Evolutionary conservation across 2,888 invertebrate species (phyloP).

Genomic region (Diarsia rubi): DNA sequence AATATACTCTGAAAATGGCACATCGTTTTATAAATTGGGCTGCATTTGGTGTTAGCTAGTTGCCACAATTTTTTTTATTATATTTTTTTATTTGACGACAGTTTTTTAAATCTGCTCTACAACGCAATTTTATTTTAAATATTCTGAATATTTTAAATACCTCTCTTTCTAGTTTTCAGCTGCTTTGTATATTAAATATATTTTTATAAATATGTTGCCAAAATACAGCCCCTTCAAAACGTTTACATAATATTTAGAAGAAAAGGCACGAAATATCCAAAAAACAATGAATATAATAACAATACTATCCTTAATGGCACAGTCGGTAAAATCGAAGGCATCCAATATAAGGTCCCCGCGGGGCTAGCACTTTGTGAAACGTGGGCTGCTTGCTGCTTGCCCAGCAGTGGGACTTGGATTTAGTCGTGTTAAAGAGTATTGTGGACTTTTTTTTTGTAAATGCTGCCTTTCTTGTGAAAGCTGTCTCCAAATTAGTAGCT

Average conservation of each 20-base stretch:
- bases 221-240: conserved; percentile 50
- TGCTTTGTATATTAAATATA: not conserved
- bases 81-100: not conserved
- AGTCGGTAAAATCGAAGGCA: conserved; percentile 70
- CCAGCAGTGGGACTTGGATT: conserved; percentile 46
- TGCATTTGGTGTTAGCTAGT: conserved; percentile 44
- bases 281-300: conserved; percentile 55
- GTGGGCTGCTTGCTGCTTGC: conserved; percentile 44
- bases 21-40: conserved; percentile 55
- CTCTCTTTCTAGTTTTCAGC: not conserved
- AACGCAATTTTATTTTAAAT: not conserved
- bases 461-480: not conserved
- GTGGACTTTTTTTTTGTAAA: not conserved
- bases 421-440: conserved; percentile 24
- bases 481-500: not conserved
- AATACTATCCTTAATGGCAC: conserved; percentile 66
- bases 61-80: too few relatives aligned
- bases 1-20: conserved; percentile 65
- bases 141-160: not conserved
- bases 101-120: not conserved
- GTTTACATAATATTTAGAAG: conserved; percentile 21
- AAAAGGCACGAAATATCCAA: conserved; percentile 68
- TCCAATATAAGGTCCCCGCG: conserved; percentile 74
- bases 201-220: not conserved
- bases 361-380: conserved; percentile 83